Evolutionary conservation across 1,140 invertebrate species (phyloP), one percentile per base, ranked within the genome.

Genomic region (Nasonia vitripennis): DNA sequence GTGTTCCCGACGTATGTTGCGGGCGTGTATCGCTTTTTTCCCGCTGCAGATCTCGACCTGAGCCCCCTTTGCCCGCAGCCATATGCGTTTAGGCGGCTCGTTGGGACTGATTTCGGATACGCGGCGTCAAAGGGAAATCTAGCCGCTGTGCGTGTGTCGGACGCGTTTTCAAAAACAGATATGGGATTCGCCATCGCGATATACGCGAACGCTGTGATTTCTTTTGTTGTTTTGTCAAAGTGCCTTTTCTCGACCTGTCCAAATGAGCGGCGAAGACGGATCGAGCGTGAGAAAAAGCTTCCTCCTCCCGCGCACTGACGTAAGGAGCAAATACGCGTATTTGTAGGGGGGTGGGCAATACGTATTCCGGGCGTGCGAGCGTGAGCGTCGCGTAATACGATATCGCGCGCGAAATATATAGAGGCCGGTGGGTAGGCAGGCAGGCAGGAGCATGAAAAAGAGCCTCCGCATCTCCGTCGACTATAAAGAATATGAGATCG

Each of bases 1-100:
- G 87, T 91, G 88, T 88, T 90, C 90, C 90, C 89, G 88, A 91
- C 88, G 88, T 92, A 87, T 87, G 90, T 84, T 86, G 79, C 86
- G 79, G 75, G 77, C 73, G 84, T 79, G 67, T 68, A 7, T 78
- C 45, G 2, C 71, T 78, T 41, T 75, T 75, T 75, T 1, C 17
- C 27, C 23, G 1, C 17, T 37, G 34, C 34, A 37, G 55, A 62
- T 62, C 68, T 34, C 68, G 27, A 6, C n/a, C 0, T 0, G 68
- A 31, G 31, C 31, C 68, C 34, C 27, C 55, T 71, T 31, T n/a
- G 68, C 31, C 68, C 55, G 68, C 45, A 11, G 62, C 34, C 23
- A 48, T 78, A 68, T n/a, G 67, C 14, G 55, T 62, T 55, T 62
- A 20, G 55, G 17, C 17, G 20, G 27, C n/a, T 27, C 67, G 67